These are phyloP conservation scores for Ormia ochracea DNA, from an alignment of 2,888 invertebrate species.

Conservation along the genomic window DNA sequence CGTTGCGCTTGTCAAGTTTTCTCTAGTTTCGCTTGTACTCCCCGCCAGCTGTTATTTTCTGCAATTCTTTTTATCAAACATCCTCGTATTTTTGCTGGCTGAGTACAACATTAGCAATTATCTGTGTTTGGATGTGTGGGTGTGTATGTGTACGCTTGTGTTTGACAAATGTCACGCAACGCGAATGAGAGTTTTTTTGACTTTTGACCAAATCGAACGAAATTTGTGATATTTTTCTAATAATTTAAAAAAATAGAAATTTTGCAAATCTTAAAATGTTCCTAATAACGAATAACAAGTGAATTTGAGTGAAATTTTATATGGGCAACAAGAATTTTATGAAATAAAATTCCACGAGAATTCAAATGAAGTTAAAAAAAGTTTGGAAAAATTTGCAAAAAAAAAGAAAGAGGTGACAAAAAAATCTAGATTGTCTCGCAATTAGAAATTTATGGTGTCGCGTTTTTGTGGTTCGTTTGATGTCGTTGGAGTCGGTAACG, in stretches of 20 bases:
- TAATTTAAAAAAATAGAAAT: slow-evolving; percentile 62
- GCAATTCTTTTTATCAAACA: slow-evolving; percentile 28
- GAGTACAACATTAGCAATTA: slow-evolving; percentile 19
- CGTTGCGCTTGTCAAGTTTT: slow-evolving; percentile 61
- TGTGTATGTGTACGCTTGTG: slow-evolving; percentile 42
- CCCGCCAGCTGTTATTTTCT: slow-evolving; percentile 28
- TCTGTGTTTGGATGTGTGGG: slow-evolving; percentile 42
- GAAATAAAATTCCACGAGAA: not conserved
- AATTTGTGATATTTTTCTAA: slow-evolving; percentile 67
- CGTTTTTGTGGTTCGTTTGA: slow-evolving; percentile 63
- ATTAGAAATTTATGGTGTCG: slow-evolving; percentile 64
- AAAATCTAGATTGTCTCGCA: slow-evolving; percentile 62
- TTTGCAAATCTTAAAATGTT: slow-evolving; percentile 62
- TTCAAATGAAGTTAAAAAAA: slow-evolving; percentile 27
- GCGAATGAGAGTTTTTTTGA: slow-evolving; percentile 72
- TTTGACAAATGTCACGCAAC: slow-evolving; percentile 72
- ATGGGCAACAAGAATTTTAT: slow-evolving; percentile 14
- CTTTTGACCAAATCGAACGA: slow-evolving; percentile 67
- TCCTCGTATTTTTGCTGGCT: slow-evolving; percentile 56
- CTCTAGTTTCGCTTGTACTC: slow-evolving; percentile 22
- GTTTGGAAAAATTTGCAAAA: slow-evolving; percentile 46
- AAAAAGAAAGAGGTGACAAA: slow-evolving; percentile 49
- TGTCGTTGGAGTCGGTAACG: slow-evolving; percentile 56
- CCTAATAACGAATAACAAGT: slow-evolving; percentile 56
- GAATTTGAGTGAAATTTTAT: slow-evolving; percentile 51